These are phyloP conservation scores for Choristoneura fumiferana DNA, from an alignment of 1,140 invertebrate genomes.

Conservation along the genomic window DNA sequence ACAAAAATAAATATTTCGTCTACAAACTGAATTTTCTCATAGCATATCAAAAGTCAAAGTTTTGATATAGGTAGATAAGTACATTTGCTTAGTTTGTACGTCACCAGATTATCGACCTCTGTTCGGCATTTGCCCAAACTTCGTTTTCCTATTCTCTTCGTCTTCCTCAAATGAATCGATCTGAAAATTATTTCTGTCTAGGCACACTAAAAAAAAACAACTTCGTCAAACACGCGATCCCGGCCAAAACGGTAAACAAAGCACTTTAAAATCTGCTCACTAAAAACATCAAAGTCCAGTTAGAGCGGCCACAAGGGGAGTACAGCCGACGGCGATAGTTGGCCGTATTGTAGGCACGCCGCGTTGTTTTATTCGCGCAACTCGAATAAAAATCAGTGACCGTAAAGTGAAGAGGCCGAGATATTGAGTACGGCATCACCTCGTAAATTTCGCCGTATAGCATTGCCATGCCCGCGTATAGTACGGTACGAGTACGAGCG, in stretches of 20 bases:
- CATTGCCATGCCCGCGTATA: slow-evolving; percentile 21
- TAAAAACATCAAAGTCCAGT: not conserved
- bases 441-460: slow-evolving; percentile 66
- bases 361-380: slow-evolving; percentile 43
- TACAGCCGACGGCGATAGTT: slow-evolving; percentile 18
- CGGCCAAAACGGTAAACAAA: not conserved
- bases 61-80: too few species aligned
- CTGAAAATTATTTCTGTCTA: not conserved
- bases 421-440: slow-evolving; percentile 58
- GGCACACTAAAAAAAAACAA: too few species aligned
- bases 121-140: not conserved
- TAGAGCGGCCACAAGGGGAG: not conserved
- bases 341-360: slow-evolving; percentile 20
- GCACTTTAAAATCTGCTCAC: slow-evolving; percentile 3
- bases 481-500: slow-evolving; percentile 35
- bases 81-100: too few species aligned
- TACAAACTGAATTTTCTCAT: too few species aligned
- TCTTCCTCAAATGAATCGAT: not conserved
- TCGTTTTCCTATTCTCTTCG: not conserved
- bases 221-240: not conserved
- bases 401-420: slow-evolving; percentile 64
- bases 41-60: too few species aligned
- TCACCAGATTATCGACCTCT: too few species aligned
- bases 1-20: too few species aligned
- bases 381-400: slow-evolving; percentile 69